phyloP scores from a whole-genome alignment of 2,113 vertebrate genomes.

The Osmerus eperlanus region DNA sequence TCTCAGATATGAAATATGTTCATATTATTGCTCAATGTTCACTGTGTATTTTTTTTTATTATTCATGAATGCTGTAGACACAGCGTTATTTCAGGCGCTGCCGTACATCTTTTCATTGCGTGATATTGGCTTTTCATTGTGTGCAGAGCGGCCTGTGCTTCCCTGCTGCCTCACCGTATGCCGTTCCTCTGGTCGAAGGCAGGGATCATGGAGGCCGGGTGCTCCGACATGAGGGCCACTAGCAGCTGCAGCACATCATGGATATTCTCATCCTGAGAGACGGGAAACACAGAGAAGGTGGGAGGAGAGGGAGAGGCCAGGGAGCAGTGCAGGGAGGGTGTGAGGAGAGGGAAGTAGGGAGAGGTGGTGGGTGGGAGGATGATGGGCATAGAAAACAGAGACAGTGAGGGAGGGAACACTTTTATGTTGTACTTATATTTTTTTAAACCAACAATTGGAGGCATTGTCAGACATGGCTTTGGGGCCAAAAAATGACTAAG shows the following conservation, averaged over 20 bases:
- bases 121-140: slow-evolving; percentile 37
- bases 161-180: slow-evolving; percentile 83
- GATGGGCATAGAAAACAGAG: neutral
- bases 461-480: neutral
- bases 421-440: neutral
- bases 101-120: slow-evolving; percentile 26
- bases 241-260: slow-evolving; percentile 94
- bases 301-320: neutral
- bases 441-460: neutral
- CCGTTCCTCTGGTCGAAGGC: slow-evolving; percentile 97
- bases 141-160: slow-evolving; percentile 12
- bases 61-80: slow-evolving; percentile 27
- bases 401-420: neutral
- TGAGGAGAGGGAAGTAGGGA: neutral
- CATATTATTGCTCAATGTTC: neutral
- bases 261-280: slow-evolving; percentile 91
- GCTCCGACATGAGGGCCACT: slow-evolving; percentile 97
- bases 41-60: slow-evolving; percentile 45
- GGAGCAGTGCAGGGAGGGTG: neutral
- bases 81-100: slow-evolving; percentile 8
- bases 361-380: neutral
- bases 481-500: neutral
- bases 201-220: slow-evolving; percentile 96
- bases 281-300: neutral
- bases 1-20: slow-evolving; percentile 51